Conservation (phyloP, 1,140 invertebrate genomes). For the Patella vulgata region DNA sequence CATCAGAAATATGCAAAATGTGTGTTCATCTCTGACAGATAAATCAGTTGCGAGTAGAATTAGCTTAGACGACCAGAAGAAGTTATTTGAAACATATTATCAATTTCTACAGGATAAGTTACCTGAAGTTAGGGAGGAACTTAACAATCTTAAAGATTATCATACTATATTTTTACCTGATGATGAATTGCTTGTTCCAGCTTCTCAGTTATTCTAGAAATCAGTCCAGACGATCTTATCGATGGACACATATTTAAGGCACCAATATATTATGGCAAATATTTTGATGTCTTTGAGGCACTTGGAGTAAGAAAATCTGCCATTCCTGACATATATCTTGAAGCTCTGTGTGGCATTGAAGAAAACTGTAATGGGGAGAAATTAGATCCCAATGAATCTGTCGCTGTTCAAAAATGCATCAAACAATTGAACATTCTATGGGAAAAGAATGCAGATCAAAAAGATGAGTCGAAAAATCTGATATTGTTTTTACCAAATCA, state of each 20-base stretch:
- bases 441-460: neutral
- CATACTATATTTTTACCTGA: conserved; percentile 21
- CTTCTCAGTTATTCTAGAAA: too few species aligned
- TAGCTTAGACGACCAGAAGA: too few species aligned
- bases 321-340: conserved; percentile 32
- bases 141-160: too few species aligned
- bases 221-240: too few species aligned
- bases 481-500: conserved; percentile 39
- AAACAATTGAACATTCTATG: conserved; percentile 27
- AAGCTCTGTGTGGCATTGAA: conserved; percentile 24
- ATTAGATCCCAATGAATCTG: conserved; percentile 41
- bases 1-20: too few species aligned
- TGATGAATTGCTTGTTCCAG: conserved; percentile 28
- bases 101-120: too few species aligned
- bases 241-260: conserved; percentile 35
- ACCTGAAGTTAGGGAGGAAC: too few species aligned
- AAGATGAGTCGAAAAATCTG: conserved; percentile 1
- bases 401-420: conserved; percentile 34
- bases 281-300: conserved; percentile 37
- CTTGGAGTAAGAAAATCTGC: conserved; percentile 34
- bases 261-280: conserved; percentile 37
- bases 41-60: too few species aligned
- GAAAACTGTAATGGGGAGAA: conserved; percentile 18
- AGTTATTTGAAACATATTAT: too few species aligned
- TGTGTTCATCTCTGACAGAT: too few species aligned